Evolutionary conservation across 2,113 vertebrate genomes (phyloP).

Genomic region (Protomyctophum bolini): DNA sequence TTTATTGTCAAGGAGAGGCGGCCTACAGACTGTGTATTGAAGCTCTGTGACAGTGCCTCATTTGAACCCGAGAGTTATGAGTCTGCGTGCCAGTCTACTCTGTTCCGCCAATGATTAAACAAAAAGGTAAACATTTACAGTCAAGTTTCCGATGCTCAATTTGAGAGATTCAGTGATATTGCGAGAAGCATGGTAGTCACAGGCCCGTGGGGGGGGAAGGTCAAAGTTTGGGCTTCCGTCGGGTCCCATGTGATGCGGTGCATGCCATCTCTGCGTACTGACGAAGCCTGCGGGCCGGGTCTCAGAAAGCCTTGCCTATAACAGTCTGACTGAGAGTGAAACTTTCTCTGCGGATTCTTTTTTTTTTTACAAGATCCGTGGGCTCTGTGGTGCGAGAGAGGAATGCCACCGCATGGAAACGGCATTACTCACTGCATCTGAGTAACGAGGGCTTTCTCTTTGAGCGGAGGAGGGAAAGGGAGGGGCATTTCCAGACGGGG

Average conservation of each 20-base stretch:
- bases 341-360: slow-evolving; percentile 17
- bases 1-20: neutral
- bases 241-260: neutral
- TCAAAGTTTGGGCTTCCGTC: neutral
- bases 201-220: neutral
- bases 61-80: neutral
- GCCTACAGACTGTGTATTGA: neutral
- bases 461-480: slow-evolving; percentile 30
- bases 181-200: neutral
- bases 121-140: slow-evolving; percentile 35
- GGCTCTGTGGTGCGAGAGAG: slow-evolving; percentile 40
- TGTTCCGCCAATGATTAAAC: slow-evolving; percentile 25
- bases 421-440: slow-evolving; percentile 52
- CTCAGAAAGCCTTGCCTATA: slow-evolving; percentile 1
- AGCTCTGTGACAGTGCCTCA: neutral
- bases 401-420: slow-evolving; percentile 52
- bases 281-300: no score
- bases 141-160: slow-evolving; percentile 4
- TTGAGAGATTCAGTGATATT: neutral
- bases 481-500: slow-evolving; percentile 27
- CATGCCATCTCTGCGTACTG: no score
- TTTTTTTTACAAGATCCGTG: slow-evolving; percentile 16
- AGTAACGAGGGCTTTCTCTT: slow-evolving; percentile 27
- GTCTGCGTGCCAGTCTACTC: slow-evolving; percentile 6
- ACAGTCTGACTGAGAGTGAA: slow-evolving; percentile 24